phyloP scores from a whole-genome alignment of 2,888 invertebrate species.

The Apantesis nais region DNA sequence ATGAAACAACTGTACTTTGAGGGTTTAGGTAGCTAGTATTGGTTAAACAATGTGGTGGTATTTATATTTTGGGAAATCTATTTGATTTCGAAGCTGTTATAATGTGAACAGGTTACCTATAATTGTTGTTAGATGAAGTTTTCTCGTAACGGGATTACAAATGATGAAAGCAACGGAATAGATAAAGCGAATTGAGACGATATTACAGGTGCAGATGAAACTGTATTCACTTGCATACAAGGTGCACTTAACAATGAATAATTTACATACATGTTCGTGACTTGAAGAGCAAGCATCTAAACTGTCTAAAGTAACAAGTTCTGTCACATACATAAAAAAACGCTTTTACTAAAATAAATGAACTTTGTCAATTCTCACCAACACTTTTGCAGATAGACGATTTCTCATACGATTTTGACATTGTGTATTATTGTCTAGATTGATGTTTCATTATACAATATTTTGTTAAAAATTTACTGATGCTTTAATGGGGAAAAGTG shows the following conservation, averaged over 20 bases:
- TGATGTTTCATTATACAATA: background rate
- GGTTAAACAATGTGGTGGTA: background rate
- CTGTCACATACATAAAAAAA: conserved; percentile 13
- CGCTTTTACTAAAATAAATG: conserved; percentile 10
- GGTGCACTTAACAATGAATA: conserved; percentile 60
- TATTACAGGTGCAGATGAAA: conserved; percentile 46
- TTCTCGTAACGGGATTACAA: conserved; percentile 39
- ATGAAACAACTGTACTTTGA: background rate
- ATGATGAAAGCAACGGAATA: conserved; percentile 47
- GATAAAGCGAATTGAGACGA: conserved; percentile 47
- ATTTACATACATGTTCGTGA: conserved; percentile 72
- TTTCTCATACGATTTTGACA: background rate
- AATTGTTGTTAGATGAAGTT: conserved; percentile 21
- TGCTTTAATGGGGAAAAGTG: conserved; percentile 6
- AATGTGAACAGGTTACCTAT: background rate
- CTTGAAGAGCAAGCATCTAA: conserved; percentile 54
- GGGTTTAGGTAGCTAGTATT: background rate
- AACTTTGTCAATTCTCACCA: conserved; percentile 8
- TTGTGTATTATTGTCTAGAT: background rate
- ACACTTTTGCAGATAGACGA: background rate
- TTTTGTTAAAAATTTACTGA: background rate
- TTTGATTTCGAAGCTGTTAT: too few relatives aligned
- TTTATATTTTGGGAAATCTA: background rate
- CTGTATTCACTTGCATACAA: conserved; percentile 54
- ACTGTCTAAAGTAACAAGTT: conserved; percentile 36